Evolutionary conservation across 2,113 vertebrate genomes (phyloP), one percentile per base, ranked within the genome.

Genomic region (Peucedramus taeniatus): DNA sequence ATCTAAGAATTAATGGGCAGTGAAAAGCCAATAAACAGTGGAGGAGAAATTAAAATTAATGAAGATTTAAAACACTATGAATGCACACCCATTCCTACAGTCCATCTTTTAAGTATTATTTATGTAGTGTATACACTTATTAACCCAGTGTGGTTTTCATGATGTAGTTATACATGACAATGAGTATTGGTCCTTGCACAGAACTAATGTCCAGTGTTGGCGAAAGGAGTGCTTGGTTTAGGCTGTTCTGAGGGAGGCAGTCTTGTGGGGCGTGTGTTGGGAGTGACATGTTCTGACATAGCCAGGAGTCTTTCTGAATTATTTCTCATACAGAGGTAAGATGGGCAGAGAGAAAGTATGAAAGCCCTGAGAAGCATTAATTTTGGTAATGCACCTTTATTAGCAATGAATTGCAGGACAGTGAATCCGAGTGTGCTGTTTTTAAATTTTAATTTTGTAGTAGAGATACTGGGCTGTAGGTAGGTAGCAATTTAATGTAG

Each of bases 71-170:
- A 49, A 66, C 64, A 6, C 13, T 22, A 2, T n/a, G 39, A 42
- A 54, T 72, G 44, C 20, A 18, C 33, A 37, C 12, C 2, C 0
- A 0, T 89, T 86, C 19, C 51, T 33, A 7, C 26, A 15, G 24
- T 49, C 24, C 16, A 18, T 2, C 35, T 84, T 78, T 15, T 51
- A 49, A 30, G 23, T 68, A 9, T 26, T 64, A n/a, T 26, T 76
- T 80, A 6, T 75, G 6, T 37, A 40, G 20, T 45, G 33, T 33
- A 5, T 51, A 7, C 19, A 27, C 5, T 5, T 4, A 24, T 20
- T 66, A 74, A 63, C 47, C 12, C 40, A 51, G 18, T 40, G 68
- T 45, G 28, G 26, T 72, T 86, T 57, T 77, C 31, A 7, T 53
- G 44, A 30, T 69, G 49, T 40, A 42, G n/a, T 68, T 56, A 10